Conservation (phyloP, 2,797 vertebrate genomes). For the Hippopotamyrus pictus region DNA sequence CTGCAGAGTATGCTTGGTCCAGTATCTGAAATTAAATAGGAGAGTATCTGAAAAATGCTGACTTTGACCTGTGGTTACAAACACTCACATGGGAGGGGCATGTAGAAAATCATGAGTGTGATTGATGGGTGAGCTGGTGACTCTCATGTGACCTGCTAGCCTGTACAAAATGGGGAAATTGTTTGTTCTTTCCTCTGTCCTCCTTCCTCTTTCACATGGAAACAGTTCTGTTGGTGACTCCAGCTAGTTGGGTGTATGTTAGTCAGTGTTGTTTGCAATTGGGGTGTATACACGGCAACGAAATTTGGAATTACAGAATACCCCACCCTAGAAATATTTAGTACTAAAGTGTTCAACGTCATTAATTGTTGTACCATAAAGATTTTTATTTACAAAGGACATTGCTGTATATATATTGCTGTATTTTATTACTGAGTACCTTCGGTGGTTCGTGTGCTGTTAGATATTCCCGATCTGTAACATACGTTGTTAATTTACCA, state of each 20-base stretch:
- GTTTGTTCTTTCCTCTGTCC: not conserved
- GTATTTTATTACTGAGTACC: not conserved
- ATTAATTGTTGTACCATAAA: not conserved
- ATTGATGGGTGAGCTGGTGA: not conserved
- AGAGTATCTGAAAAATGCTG: constrained; percentile 6
- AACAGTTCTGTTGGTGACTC: not conserved
- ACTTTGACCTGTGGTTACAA: not conserved
- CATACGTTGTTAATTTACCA: not conserved
- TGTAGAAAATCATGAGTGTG: not conserved
- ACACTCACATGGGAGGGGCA: not conserved
- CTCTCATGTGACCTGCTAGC: not conserved
- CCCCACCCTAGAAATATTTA: not conserved
- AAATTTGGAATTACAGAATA: not conserved
- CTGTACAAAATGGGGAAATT: not conserved
- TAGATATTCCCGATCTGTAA: not conserved
- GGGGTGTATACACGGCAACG: not conserved
- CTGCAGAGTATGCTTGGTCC: not conserved
- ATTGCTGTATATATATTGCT: not conserved
- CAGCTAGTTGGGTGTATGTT: not conserved
- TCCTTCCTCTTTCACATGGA: not conserved
- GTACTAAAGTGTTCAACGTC: not conserved
- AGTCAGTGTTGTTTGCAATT: not conserved
- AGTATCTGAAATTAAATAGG: not conserved
- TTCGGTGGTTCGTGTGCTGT: not conserved
- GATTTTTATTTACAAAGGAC: not conserved